phyloP scores from a whole-genome alignment of 2,113 vertebrate genomes.

The Psettodes erumei region DNA sequence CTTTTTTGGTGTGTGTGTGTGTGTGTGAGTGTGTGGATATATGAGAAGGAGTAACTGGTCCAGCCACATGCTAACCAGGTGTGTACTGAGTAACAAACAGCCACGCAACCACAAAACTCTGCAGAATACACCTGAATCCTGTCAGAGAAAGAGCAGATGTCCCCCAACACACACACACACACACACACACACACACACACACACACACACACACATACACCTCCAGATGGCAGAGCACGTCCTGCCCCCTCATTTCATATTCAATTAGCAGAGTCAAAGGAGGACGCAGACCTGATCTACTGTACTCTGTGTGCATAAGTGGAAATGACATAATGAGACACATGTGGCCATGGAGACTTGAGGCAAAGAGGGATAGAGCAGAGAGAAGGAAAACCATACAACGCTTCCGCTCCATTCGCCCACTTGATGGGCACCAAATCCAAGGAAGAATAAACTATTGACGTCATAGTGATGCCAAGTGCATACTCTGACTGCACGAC shows the following conservation, averaged over 20 bases:
- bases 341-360: conserved; percentile 43
- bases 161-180: neutral
- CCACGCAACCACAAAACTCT: conserved; percentile 5
- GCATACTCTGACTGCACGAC: neutral
- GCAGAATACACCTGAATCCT: conserved; percentile 29
- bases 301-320: conserved; percentile 3
- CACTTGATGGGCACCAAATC: neutral
- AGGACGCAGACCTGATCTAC: conserved; percentile 30
- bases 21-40: neutral
- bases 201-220: conserved; percentile 10
- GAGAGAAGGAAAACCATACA: neutral
- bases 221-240: conserved; percentile 18
- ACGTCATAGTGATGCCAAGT: neutral
- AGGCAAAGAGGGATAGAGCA: neutral
- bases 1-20: neutral
- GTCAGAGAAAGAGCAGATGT: conserved; percentile 25
- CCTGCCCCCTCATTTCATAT: conserved; percentile 51
- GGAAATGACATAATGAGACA: conserved; percentile 52
- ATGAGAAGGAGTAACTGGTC: neutral
- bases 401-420: neutral
- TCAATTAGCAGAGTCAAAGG: conserved; percentile 64
- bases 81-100: neutral
- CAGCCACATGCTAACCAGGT: conserved; percentile 37
- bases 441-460: neutral
- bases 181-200: conserved; percentile 5